phyloP scores from a whole-genome alignment of 2,888 invertebrate genomes.

The Netelia melanura region DNA sequence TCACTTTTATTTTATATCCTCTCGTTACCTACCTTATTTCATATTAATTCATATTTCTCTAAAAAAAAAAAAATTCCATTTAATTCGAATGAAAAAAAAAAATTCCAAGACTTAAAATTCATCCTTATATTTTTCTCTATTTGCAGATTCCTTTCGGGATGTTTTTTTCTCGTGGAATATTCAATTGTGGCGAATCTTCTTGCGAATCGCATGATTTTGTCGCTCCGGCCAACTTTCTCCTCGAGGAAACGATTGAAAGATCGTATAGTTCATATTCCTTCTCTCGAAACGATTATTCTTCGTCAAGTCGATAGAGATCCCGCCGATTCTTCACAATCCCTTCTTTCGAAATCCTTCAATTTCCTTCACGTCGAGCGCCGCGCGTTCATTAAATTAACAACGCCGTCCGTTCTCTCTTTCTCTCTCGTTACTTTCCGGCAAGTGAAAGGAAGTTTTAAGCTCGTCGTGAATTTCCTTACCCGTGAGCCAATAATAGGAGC shows the following conservation, averaged over 20 bases:
- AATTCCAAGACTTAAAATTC: no score
- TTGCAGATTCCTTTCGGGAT: not conserved
- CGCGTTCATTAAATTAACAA: slow-evolving; percentile 64
- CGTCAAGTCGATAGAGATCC: slow-evolving; percentile 36
- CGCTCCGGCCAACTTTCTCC: not conserved
- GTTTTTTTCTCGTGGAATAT: no score
- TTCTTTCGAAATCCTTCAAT: slow-evolving; percentile 36
- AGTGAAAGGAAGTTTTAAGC: slow-evolving; percentile 37
- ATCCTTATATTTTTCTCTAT: no score
- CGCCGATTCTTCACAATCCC: slow-evolving; percentile 15
- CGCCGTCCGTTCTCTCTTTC: not conserved
- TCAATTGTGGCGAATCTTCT: not conserved
- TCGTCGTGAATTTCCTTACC: slow-evolving; percentile 55
- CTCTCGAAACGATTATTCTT: slow-evolving; percentile 25
- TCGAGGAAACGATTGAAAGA: no score
- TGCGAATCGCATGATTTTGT: slow-evolving; percentile 1
- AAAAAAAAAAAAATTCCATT: no score
- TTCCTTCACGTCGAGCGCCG: slow-evolving; percentile 50
- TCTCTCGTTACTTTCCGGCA: slow-evolving; percentile 34
- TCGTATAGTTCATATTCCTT: not conserved
- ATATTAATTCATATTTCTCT: no score
- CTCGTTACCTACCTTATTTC: no score
- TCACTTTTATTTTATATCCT: not conserved
- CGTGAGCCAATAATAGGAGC: slow-evolving; percentile 29
- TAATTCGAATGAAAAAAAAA: no score